phyloP scores from a whole-genome alignment of 2,797 vertebrate genomes.

The Enteromius afrohamiltoni region DNA sequence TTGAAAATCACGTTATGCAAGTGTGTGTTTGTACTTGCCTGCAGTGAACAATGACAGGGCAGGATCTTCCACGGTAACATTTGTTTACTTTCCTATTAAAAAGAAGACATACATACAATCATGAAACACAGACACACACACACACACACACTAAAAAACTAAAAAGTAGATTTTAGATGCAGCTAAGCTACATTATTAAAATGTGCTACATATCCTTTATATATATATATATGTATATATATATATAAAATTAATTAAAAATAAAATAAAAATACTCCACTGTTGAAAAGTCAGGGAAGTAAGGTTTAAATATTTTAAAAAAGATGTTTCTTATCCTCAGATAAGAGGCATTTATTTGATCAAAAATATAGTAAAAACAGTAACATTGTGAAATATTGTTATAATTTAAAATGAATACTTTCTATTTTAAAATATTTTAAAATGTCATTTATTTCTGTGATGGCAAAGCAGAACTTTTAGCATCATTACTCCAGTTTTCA shows the following conservation, averaged over 20 bases:
- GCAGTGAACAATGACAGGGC: conserved; percentile 98
- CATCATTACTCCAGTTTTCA: not conserved
- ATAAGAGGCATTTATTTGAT: not conserved
- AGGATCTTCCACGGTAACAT: conserved; percentile 97
- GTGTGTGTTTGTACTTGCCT: conserved; percentile 84
- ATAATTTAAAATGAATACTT: not conserved
- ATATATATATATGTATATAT: too few species aligned
- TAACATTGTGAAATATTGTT: not conserved
- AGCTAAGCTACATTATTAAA: not conserved
- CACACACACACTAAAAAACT: conserved; percentile 19
- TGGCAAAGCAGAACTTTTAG: not conserved
- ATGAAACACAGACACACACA: conserved; percentile 44
- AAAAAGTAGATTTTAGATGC: conserved; percentile 3
- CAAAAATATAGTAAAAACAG: not conserved
- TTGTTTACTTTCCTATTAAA: conserved; percentile 98
- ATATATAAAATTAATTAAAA: not conserved
- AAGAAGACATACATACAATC: conserved; percentile 71
- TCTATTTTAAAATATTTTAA: not conserved
- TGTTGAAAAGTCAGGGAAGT: not conserved
- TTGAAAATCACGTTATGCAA: not conserved
- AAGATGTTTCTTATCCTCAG: not conserved
- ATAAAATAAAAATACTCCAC: not conserved
- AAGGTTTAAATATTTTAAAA: not conserved
- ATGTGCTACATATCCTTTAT: not conserved
- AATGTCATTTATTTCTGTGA: too few species aligned